These are phyloP conservation scores for Hypsopygia costalis DNA, from an alignment of 2,888 invertebrate species.

Conservation along the genomic window DNA sequence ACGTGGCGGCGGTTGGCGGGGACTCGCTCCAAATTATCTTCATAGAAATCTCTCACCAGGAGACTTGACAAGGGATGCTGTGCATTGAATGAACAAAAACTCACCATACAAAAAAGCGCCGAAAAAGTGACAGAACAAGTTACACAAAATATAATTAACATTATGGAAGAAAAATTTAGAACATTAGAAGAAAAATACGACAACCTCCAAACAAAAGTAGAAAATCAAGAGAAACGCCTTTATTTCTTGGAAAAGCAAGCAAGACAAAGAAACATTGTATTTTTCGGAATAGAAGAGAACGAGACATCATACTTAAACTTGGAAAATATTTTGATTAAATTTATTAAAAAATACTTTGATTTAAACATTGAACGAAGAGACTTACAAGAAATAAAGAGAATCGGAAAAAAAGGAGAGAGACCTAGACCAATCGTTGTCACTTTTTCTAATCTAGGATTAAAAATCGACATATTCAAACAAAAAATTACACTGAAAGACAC, in stretches of 20 bases:
- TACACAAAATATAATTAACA: constrained; percentile 16
- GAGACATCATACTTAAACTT: constrained; percentile 9
- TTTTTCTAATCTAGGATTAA: constrained; percentile 1
- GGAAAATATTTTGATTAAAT: constrained; percentile 1
- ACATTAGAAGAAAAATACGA: constrained; percentile 13
- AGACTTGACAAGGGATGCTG: too few species aligned
- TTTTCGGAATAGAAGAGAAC: constrained; percentile 11
- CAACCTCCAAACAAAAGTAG: constrained; percentile 13
- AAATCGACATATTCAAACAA: constrained; percentile 3
- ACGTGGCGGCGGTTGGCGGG: too few species aligned
- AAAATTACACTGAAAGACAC: constrained; percentile 4
- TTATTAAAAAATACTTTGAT: background rate
- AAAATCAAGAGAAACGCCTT: constrained; percentile 19
- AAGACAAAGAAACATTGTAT: constrained; percentile 11
- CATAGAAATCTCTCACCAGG: too few species aligned
- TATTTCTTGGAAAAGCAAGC: constrained; percentile 15
- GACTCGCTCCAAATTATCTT: too few species aligned
- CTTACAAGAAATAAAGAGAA: constrained; percentile 8
- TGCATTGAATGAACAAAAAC: constrained; percentile 17
- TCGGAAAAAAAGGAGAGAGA: constrained; percentile 7
- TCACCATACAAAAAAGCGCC: constrained; percentile 12
- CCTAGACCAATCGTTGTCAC: background rate
- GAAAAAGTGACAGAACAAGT: constrained; percentile 18
- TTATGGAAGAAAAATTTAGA: constrained; percentile 16
- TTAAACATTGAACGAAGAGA: constrained; percentile 1